phyloP scores from a whole-genome alignment of 2,888 invertebrate genomes.

The Atethmia centrago region DNA sequence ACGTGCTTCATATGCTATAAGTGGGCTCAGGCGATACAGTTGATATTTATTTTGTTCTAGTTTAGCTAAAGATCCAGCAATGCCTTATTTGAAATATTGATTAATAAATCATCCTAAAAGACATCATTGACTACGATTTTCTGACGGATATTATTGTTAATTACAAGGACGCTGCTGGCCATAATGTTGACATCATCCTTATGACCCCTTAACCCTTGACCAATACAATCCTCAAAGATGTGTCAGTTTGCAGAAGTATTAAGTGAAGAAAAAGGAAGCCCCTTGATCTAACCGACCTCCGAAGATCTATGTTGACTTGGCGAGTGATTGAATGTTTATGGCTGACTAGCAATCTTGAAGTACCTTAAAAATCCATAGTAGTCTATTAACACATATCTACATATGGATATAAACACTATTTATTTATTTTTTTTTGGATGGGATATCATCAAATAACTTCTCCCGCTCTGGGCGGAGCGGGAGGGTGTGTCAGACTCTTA shows the following conservation, averaged over 20 bases:
- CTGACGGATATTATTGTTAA: not conserved
- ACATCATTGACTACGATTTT: not conserved
- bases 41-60: conserved; percentile 14
- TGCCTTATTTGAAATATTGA: not conserved
- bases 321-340: not conserved
- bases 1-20: conserved; percentile 21
- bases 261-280: not conserved
- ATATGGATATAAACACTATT: too few relatives aligned
- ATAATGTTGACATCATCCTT: conserved; percentile 1
- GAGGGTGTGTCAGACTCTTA: too few relatives aligned
- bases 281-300: not conserved
- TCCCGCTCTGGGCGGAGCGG: too few relatives aligned
- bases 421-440: too few relatives aligned
- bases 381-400: not conserved
- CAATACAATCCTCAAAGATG: not conserved
- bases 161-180: not conserved
- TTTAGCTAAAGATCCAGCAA: not conserved
- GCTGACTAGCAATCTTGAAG: not conserved
- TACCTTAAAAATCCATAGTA: not conserved
- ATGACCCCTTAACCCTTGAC: not conserved
- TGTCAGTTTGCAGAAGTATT: conserved; percentile 4
- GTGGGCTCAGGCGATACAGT: not conserved
- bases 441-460: too few relatives aligned
- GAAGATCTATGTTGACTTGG: not conserved
- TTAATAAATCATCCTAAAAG: not conserved